Percentiles rank a stretch among this genome's conserved stretches.
Evolutionary conservation across 35 echinoderm and acorn worm genomes (phyloP).

Genomic region (Heliocidaris tuberculata): DNA sequence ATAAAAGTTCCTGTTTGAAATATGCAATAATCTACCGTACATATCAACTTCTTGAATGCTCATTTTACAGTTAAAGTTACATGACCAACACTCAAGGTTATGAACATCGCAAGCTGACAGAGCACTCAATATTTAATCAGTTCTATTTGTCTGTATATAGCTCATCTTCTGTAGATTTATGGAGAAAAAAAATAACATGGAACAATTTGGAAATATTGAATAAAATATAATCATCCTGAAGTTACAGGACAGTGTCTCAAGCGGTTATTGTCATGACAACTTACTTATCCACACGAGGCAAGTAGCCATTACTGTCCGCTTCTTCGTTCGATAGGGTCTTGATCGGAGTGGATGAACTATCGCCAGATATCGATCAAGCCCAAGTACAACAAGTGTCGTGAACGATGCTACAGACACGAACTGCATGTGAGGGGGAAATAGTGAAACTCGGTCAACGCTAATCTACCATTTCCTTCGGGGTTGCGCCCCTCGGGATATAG

Average conservation of each 20-base stretch:
- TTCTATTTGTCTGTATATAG: no score
- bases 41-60: no score
- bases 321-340: conserved; percentile 16
- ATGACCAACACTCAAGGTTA: no score
- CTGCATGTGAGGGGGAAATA: background rate
- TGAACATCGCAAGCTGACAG: no score
- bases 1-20: no score
- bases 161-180: no score
- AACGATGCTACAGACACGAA: conserved; percentile 9
- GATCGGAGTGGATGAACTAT: conserved; percentile 43
- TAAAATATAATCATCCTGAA: background rate
- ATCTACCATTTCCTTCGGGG: no score
- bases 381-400: background rate
- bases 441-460: no score
- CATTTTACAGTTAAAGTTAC: no score
- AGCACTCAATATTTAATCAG: no score
- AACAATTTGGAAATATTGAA: background rate
- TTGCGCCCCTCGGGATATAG: no score
- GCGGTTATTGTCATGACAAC: background rate
- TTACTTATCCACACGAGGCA: conserved; percentile 35
- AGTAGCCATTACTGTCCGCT: background rate
- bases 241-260: background rate
- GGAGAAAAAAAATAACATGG: background rate
- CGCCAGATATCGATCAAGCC: conserved; percentile 25
- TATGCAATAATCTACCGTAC: no score